Evolutionary conservation across 2,113 vertebrate genomes (phyloP).

Genomic region (Dolichotis patagonum): DNA sequence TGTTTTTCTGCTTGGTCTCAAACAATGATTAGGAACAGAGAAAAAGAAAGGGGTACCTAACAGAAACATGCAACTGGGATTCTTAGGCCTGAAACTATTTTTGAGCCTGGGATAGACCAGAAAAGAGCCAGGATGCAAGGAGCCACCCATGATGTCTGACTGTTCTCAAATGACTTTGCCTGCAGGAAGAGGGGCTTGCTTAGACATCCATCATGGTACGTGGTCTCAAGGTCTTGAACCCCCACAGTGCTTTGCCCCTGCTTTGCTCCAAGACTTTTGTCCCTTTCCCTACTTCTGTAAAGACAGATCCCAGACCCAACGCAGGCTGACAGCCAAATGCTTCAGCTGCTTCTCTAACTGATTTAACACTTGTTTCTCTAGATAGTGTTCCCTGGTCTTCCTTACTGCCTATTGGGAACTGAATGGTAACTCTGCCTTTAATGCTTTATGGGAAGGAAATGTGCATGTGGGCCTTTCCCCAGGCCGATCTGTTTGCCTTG

Average conservation of each 20-base stretch:
- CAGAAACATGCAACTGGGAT: neutral
- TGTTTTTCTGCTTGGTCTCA: neutral
- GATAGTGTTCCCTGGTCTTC: neutral
- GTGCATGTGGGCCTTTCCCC: neutral
- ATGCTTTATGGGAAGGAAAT: neutral
- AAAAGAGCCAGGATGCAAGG: neutral
- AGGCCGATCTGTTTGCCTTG: neutral
- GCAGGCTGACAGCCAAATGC: neutral
- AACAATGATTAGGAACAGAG: neutral
- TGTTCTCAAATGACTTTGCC: neutral
- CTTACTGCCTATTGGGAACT: neutral
- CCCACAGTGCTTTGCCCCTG: too few species aligned
- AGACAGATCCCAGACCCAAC: neutral
- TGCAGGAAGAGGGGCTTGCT: neutral
- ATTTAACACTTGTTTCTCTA: slow-evolving; percentile 71
- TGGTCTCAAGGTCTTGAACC: neutral
- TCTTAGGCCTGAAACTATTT: neutral
- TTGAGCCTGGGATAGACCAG: neutral
- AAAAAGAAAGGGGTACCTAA: neutral
- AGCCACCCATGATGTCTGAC: neutral
- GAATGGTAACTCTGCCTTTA: neutral
- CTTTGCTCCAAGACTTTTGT: neutral
- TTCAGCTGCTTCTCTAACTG: neutral
- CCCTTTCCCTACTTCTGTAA: neutral
- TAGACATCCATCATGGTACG: neutral